Conservation (phyloP, 2,113 vertebrate genomes). For the Zosterops lateralis region DNA sequence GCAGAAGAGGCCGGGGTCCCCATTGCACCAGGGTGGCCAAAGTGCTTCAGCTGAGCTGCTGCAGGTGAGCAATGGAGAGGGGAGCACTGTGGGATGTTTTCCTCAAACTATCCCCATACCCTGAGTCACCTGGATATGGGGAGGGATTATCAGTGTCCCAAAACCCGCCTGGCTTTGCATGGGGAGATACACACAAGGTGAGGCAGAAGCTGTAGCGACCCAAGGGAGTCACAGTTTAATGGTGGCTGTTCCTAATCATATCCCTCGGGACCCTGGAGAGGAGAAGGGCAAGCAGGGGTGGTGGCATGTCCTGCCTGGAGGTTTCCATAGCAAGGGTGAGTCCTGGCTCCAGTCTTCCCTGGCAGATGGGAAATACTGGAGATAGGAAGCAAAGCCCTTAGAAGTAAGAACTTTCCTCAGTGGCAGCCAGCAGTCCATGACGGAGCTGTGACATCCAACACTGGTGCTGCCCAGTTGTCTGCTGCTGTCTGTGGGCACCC, state of each 20-base stretch:
- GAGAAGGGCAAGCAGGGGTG: neutral
- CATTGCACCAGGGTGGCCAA: neutral
- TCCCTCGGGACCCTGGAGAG: neutral
- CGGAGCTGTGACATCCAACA: accelerated
- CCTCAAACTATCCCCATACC: neutral
- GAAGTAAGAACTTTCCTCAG: slow-evolving; percentile 7
- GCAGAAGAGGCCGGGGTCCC: accelerated
- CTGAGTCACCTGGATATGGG: neutral
- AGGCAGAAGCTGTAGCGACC: neutral
- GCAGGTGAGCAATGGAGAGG: neutral
- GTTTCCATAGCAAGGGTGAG: neutral
- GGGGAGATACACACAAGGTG: neutral
- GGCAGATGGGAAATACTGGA: slow-evolving; percentile 3
- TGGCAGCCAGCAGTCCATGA: neutral
- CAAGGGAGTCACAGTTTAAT: neutral
- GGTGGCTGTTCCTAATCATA: neutral
- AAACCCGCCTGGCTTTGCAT: accelerated
- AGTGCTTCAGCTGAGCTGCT: neutral
- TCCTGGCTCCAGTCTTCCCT: neutral
- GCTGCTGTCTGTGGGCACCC: neutral
- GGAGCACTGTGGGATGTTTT: neutral
- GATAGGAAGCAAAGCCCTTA: neutral
- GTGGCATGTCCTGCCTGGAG: neutral
- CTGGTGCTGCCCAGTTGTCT: neutral
- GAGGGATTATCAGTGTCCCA: neutral